These are phyloP conservation scores for Eidolon helvum DNA, from an alignment of 2,113 vertebrate genomes.

Conservation along the genomic window DNA sequence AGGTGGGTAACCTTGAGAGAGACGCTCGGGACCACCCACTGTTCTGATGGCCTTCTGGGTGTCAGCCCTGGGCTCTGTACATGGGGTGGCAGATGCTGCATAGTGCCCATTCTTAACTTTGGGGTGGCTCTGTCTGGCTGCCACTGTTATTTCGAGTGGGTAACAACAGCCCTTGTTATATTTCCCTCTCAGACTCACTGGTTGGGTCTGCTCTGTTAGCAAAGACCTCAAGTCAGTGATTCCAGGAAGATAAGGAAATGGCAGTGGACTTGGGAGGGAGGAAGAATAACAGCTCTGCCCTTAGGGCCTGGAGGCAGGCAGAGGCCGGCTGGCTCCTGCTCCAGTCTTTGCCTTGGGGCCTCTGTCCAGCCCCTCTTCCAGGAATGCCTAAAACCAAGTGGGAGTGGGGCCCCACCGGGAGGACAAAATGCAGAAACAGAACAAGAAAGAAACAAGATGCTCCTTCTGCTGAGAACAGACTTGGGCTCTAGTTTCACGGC, in stretches of 20 bases:
- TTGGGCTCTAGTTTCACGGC: neutral
- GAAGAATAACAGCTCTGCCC: neutral
- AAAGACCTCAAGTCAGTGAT: neutral
- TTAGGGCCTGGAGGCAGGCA: neutral
- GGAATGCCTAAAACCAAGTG: neutral
- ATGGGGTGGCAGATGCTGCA: neutral
- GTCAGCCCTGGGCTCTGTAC: neutral
- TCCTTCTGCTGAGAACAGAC: neutral
- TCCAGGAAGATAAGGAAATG: slow-evolving; percentile 7
- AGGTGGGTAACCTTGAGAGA: neutral
- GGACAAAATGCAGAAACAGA: neutral
- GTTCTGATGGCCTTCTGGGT: neutral
- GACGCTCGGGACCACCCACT: neutral
- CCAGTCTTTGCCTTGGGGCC: neutral
- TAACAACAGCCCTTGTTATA: neutral
- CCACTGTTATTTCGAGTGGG: neutral
- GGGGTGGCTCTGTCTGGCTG: neutral
- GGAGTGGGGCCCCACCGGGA: neutral
- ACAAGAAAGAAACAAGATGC: neutral
- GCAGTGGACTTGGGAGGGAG: neutral
- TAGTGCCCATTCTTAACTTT: neutral
- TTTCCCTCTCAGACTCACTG: neutral
- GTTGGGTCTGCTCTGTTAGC: neutral
- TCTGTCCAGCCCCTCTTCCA: neutral
- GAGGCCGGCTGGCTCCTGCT: neutral